Evolutionary conservation across 1,140 invertebrate species (phyloP), one percentile per base, ranked within the genome.

Genomic region (honey bee (Apis mellifera)): DNA sequence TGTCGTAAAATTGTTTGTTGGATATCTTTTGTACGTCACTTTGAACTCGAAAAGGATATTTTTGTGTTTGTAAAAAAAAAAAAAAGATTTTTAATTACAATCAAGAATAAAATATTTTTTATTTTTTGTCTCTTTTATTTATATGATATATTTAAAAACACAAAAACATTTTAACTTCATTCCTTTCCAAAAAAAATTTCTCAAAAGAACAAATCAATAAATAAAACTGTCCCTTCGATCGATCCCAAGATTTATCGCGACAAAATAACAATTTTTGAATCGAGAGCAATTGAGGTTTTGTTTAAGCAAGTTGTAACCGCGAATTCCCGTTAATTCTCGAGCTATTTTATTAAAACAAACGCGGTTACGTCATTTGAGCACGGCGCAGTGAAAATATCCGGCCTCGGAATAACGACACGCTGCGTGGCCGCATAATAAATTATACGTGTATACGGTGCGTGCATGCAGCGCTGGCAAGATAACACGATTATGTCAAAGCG

Each of bases 401-500:
- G 1, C 54, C 2, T 2, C 23, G 71, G 54, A 54, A 57, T 68
- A 81, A 81, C 23, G 54, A 64, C 64, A n/a, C 21, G 42, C 62
- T 13, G 79, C 72, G 26, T 59, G 32, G 17, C 32, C 17, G 77
- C 11, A 9, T 52, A 75, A 82, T 82, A 82, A 80, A 75, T 82
- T 75, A 75, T 17, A 70, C 54, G 75, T 32, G 64, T 77, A 17
- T 42, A 19, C n/a, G 11, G 52, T 26, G 60, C 62, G 59, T 65
- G 71, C 54, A 50, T 68, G 72, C 72, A 15, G 48, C 32, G 32
- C 72, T 26, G 9, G 64, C 62, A 17, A 75, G 72, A 75, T 75
- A 82, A 82, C 42, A 23, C 72, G 79, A 75, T 82, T 76, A 75
- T n/a, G 64, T 82, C 71, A 42, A 52, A 75, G 71, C 71, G n/a